Conservation (phyloP, 2,888 invertebrate species). For the Synergus japonicus region DNA sequence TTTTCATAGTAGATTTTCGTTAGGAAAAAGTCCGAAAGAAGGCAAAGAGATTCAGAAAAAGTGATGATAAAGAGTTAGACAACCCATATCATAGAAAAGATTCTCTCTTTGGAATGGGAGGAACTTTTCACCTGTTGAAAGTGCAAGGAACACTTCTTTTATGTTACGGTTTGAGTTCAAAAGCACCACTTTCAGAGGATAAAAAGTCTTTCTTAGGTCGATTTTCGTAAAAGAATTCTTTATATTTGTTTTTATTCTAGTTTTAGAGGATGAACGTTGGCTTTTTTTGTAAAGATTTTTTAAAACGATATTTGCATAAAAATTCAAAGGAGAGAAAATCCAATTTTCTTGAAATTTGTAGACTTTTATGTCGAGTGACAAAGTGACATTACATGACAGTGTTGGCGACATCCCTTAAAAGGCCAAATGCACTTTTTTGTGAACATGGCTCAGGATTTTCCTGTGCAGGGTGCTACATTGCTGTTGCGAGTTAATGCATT, state of each 20-base stretch:
- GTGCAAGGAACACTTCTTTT: constrained; percentile 45
- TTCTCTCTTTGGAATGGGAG: constrained; percentile 58
- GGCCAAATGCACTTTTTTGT: background rate
- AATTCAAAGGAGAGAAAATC: constrained; percentile 12
- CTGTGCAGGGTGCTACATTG: constrained; percentile 9
- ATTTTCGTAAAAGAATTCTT: background rate
- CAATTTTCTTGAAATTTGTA: constrained; percentile 4
- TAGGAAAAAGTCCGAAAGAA: background rate
- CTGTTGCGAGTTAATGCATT: constrained; percentile 38
- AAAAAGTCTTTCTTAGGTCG: background rate
- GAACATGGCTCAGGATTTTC: constrained; percentile 1
- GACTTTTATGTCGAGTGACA: constrained; percentile 31
- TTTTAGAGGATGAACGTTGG: background rate
- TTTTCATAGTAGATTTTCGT: background rate
- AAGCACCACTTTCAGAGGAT: background rate
- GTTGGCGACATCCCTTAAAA: constrained; percentile 12
- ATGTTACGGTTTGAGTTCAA: constrained; percentile 1
- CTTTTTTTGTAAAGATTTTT: background rate
- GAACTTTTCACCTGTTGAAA: constrained; percentile 68
- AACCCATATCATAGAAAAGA: constrained; percentile 45
- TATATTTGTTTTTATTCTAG: background rate
- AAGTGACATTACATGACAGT: constrained; percentile 22
- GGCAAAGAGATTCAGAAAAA: background rate
- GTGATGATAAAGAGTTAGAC: background rate
- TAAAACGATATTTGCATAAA: background rate